Evolutionary conservation across 2,888 invertebrate genomes (phyloP).

Genomic region (Oscheius myriophilus): DNA sequence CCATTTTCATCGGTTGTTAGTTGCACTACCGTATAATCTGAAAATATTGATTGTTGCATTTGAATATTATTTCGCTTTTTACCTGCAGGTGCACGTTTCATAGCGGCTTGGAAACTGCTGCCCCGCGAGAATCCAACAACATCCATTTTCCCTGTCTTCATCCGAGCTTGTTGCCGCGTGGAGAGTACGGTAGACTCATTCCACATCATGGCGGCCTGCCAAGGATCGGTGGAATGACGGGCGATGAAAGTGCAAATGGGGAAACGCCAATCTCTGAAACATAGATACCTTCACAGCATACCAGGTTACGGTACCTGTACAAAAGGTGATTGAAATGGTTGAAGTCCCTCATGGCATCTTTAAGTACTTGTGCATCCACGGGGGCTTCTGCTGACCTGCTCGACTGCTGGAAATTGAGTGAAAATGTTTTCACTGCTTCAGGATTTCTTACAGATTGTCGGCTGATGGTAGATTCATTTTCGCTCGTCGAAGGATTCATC

Average conservation of each 20-base stretch:
- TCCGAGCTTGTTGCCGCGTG: constrained; percentile 16
- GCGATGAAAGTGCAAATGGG: constrained; percentile 40
- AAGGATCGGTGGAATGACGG: constrained; percentile 33
- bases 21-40: constrained; percentile 32
- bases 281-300: not conserved
- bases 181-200: constrained; percentile 38
- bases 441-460: no score
- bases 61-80: not conserved
- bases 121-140: not conserved
- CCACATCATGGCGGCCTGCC: constrained; percentile 39
- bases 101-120: constrained; percentile 1
- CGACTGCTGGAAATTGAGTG: not conserved
- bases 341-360: constrained; percentile 12
- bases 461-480: no score
- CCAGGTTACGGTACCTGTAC: constrained; percentile 13
- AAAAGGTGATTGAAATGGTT: constrained; percentile 11
- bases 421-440: no score
- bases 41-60: not conserved
- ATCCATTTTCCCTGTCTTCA: not conserved
- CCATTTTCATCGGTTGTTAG: constrained; percentile 22
- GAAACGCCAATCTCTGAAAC: constrained; percentile 45
- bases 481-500: constrained; percentile 13
- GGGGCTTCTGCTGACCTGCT: no score
- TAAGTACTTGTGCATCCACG: not conserved
- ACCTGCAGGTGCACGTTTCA: constrained; percentile 18